Base-by-base conservation (phyloP, 2,113 vertebrate species). In the Podarcis muralis region DNA sequence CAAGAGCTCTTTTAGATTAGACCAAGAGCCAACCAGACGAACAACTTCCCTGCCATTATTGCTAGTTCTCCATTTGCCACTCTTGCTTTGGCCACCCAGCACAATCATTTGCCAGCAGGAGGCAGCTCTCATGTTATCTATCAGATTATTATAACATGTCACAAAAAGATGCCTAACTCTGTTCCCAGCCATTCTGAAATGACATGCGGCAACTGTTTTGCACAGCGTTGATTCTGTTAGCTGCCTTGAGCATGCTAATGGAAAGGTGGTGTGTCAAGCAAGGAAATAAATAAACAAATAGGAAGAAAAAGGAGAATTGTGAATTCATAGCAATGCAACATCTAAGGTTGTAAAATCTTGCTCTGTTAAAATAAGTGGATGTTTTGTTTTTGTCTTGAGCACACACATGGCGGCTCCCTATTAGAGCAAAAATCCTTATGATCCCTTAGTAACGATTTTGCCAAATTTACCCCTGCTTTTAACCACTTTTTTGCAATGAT, bases 401-500 rank as follows among this genome's bases (percentile, higher is more conserved):
- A 82, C 23, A 66, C 15, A 65, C 59, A 82, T 62, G 62, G 25
- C 20, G 7, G 48, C 48, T 53, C 48, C 48, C 48, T 53, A 11
- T 53, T 30, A 40, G 1, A 72, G 4, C 9, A 30, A 69, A 62
- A 59, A 30, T 57, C 53, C 30, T 23, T 16, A 86, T 53, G 40
- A 32, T 1, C 4, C 35, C 9, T 69, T 30, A 11, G 65, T 13
- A 27, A 13, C 18, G 13, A 53, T 53, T 87, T 80, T 87, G 11
- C 27, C 18, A 53, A 57, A 71, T 65, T 11, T 6, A 57, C 74
- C 72, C 74, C 76, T 76, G 87, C 82, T 57, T 25, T 66, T 62
- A 43, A 69, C 48, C 25, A 88, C 6, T 71, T 85, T 90, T 3
- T 90, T 90, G 68, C 43, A 59, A 74, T 9, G 84, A 40, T 53